Conservation (phyloP, 2,888 invertebrate species). For the Lasiommata megera region DNA sequence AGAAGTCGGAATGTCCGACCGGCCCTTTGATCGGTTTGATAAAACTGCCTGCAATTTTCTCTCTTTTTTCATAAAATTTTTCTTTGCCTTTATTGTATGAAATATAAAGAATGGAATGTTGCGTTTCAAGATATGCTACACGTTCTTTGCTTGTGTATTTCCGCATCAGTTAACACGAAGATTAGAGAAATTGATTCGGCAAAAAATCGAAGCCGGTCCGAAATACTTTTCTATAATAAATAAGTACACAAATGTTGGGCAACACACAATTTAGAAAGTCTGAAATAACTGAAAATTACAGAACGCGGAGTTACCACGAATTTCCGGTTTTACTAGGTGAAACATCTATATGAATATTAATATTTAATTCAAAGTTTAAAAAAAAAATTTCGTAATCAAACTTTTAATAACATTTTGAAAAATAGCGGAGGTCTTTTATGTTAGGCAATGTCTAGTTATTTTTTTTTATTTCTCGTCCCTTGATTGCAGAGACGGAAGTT, state of each 20-base stretch:
- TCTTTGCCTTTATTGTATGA: slow-evolving; percentile 63
- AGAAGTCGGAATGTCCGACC: slow-evolving; percentile 77
- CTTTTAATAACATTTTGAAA: no score
- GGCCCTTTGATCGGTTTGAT: slow-evolving; percentile 80
- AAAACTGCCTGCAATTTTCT: slow-evolving; percentile 71
- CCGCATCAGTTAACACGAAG: slow-evolving; percentile 17
- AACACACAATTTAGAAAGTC: slow-evolving; percentile 4
- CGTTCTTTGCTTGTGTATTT: slow-evolving; percentile 13
- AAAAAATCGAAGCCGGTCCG: slow-evolving; percentile 4
- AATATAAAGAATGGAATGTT: slow-evolving; percentile 40
- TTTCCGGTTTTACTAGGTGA: no score
- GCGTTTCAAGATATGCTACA: slow-evolving; percentile 32
- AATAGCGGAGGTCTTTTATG: no score
- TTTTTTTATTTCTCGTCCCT: no score
- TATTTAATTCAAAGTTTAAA: no score
- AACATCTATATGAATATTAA: no score
- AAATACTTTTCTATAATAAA: slow-evolving; percentile 7
- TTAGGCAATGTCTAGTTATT: no score
- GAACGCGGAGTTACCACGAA: no score
- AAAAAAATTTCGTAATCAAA: no score
- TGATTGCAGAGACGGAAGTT: no score
- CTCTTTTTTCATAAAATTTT: slow-evolving; percentile 58
- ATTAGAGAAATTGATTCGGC: slow-evolving; percentile 17
- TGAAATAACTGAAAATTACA: neutral
- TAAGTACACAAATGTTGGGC: neutral